phyloP scores from a whole-genome alignment of 1,140 invertebrate species.

The Conus betulinus region DNA sequence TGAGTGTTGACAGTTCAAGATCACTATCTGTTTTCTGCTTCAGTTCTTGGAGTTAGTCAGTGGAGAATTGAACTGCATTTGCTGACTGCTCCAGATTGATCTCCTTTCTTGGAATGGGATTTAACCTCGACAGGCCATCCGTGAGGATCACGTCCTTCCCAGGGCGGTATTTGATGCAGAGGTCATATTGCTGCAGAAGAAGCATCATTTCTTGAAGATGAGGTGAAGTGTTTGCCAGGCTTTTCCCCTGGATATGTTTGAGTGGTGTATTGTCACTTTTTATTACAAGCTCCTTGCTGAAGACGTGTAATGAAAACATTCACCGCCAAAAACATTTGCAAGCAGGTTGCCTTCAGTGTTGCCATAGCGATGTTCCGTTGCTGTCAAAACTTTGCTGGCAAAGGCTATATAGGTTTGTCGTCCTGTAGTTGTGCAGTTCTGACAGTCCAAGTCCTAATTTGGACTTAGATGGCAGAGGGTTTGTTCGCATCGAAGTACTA shows the following conservation, averaged over 20 bases:
- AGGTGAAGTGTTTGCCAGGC: slow-evolving; percentile 31
- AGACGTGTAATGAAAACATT: slow-evolving; percentile 73
- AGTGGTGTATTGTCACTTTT: slow-evolving; percentile 48
- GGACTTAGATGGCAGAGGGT: slow-evolving; percentile 44
- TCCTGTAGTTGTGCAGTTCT: slow-evolving; percentile 73
- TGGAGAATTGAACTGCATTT: slow-evolving; percentile 12
- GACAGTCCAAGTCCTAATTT: slow-evolving; percentile 64
- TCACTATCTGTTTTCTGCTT: slow-evolving; percentile 28
- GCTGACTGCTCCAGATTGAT: slow-evolving; percentile 10
- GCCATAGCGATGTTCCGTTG: slow-evolving; percentile 74
- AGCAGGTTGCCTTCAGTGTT: slow-evolving; percentile 77
- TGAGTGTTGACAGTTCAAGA: slow-evolving; percentile 14
- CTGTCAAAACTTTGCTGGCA: slow-evolving; percentile 73
- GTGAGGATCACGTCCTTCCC: slow-evolving; percentile 72
- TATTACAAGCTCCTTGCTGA: slow-evolving; percentile 49
- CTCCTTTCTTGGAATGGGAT: neutral
- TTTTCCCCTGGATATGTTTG: slow-evolving; percentile 42
- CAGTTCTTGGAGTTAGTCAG: slow-evolving; percentile 23
- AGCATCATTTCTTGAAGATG: slow-evolving; percentile 58
- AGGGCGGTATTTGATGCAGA: slow-evolving; percentile 64
- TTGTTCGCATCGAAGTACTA: slow-evolving; percentile 47
- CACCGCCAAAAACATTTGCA: slow-evolving; percentile 75
- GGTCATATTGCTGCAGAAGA: slow-evolving; percentile 70
- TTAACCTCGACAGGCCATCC: slow-evolving; percentile 57
- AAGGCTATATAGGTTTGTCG: slow-evolving; percentile 74